Evolutionary conservation across 2,888 invertebrate species (phyloP).

Genomic region (Pyrocoelia pectoralis): DNA sequence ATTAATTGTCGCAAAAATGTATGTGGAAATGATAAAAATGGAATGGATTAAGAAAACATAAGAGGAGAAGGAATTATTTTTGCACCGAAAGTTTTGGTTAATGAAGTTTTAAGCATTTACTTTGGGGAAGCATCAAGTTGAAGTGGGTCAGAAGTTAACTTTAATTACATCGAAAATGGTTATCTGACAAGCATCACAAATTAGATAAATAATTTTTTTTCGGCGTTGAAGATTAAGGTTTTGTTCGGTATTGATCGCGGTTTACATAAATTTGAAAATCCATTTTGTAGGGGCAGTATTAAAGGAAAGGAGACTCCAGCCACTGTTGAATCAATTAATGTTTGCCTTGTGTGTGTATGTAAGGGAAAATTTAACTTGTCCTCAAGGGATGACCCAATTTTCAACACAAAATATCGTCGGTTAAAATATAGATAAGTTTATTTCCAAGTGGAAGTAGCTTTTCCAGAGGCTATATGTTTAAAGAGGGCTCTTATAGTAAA

Average conservation of each 20-base stretch:
- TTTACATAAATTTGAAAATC: constrained; percentile 25
- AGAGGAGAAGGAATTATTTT: neutral
- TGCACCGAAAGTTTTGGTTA: neutral
- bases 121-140: constrained; percentile 4
- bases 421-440: constrained; percentile 33
- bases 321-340: constrained; percentile 30
- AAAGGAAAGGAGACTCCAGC: constrained; percentile 10
- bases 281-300: constrained; percentile 14
- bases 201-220: neutral
- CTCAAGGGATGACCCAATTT: constrained; percentile 28
- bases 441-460: constrained; percentile 26
- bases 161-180: constrained; percentile 4
- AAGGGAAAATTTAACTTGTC: constrained; percentile 24
- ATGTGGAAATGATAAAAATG: neutral
- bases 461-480: constrained; percentile 23
- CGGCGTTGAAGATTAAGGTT: neutral
- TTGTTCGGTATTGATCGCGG: neutral
- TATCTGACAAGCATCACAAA: constrained; percentile 8
- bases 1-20: neutral
- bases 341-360: constrained; percentile 10
- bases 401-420: constrained; percentile 24
- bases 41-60: neutral
- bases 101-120: constrained; percentile 7
- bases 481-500: constrained; percentile 26
- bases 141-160: constrained; percentile 12